These are phyloP conservation scores for Mythimna vitellina DNA, from an alignment of 2,888 invertebrate genomes.

Conservation along the genomic window DNA sequence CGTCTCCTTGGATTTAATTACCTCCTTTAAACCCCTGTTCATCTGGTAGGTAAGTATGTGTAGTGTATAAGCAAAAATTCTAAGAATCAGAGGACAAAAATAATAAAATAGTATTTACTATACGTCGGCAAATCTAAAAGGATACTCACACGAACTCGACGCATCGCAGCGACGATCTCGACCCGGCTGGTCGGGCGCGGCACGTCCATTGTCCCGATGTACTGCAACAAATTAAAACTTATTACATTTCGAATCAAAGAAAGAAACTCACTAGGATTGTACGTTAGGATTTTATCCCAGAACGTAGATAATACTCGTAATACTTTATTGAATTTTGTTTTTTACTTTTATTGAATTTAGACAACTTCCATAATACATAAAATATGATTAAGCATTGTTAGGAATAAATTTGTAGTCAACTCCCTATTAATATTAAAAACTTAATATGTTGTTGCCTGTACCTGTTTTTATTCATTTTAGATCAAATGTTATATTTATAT, in stretches of 20 bases:
- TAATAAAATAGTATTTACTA: background rate
- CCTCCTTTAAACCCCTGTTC: background rate
- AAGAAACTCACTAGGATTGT: background rate
- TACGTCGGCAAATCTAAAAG: background rate
- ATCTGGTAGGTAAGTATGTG: background rate
- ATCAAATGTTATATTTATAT: no score
- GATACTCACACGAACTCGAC: constrained; percentile 97
- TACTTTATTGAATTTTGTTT: no score
- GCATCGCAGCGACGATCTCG: constrained; percentile 99
- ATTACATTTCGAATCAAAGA: constrained; percentile 13
- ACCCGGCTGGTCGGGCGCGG: constrained; percentile 98
- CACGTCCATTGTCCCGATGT: constrained; percentile 99
- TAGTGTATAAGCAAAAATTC: background rate
- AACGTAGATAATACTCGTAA: background rate
- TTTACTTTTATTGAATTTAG: background rate
- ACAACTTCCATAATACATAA: background rate
- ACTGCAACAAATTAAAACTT: constrained; percentile 92
- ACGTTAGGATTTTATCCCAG: background rate
- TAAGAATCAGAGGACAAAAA: background rate
- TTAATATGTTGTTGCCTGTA: no score
- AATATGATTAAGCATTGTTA: no score
- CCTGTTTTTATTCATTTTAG: no score
- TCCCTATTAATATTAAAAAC: no score
- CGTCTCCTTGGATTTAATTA: no score
- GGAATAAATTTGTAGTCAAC: no score